These are phyloP conservation scores for Garrulus glandarius DNA, from an alignment of 2,797 vertebrate genomes.

Conservation along the genomic window DNA sequence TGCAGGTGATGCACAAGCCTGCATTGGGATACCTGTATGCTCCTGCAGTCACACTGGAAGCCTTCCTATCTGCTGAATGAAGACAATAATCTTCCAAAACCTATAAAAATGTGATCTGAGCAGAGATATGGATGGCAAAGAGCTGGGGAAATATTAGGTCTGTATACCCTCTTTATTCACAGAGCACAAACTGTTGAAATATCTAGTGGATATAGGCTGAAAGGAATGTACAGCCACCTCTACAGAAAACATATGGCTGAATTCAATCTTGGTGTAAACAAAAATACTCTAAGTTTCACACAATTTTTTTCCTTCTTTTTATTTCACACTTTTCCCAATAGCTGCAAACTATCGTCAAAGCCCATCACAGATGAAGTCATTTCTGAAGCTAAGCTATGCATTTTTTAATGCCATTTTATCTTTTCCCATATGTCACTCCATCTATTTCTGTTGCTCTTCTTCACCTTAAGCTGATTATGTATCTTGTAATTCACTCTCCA, in stretches of 20 bases:
- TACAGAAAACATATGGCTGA: conserved; percentile 53
- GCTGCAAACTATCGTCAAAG: conserved; percentile 32
- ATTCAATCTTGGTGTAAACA: conserved; percentile 57
- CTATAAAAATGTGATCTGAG: neutral
- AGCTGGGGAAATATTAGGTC: neutral
- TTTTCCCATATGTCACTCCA: conserved; percentile 47
- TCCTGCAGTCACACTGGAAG: neutral
- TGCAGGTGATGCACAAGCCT: neutral
- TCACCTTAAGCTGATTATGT: conserved; percentile 40
- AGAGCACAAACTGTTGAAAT: neutral
- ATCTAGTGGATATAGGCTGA: neutral
- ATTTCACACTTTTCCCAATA: conserved; percentile 51
- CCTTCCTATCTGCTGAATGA: neutral
- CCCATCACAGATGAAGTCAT: neutral
- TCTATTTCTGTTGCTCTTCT: conserved; percentile 48
- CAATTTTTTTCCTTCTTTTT: neutral
- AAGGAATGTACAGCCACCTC: conserved; percentile 6
- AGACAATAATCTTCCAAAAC: neutral
- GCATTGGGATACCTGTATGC: fast-evolving
- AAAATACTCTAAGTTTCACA: conserved; percentile 49
- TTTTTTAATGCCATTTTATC: conserved; percentile 35
- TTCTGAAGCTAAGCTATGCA: conserved; percentile 41
- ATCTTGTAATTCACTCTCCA: conserved; percentile 1
- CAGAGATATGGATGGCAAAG: neutral
- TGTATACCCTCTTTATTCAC: neutral